phyloP scores from a whole-genome alignment of 1,140 invertebrate species.

The Trachymyrmex septentrionalis region DNA sequence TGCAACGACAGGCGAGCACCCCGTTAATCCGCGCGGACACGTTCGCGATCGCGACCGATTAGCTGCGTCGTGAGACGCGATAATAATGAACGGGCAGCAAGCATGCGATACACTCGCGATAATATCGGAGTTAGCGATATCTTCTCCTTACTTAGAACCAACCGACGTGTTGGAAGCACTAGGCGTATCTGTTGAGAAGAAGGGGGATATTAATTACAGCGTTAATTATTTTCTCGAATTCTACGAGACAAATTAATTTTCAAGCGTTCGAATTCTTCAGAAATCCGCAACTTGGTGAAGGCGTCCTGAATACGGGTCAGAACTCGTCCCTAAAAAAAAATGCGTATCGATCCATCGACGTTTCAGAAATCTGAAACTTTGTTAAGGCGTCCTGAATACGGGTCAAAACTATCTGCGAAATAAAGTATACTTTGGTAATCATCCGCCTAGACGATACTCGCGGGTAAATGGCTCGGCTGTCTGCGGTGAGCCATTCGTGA shows the following conservation, averaged over 20 bases:
- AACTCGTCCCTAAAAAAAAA: too few species aligned
- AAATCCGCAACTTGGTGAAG: background rate
- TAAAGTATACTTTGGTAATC: slow-evolving; percentile 42
- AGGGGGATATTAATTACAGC: too few species aligned
- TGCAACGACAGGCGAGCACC: slow-evolving; percentile 58
- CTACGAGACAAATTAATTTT: background rate
- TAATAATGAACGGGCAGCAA: slow-evolving; percentile 28
- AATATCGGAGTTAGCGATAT: background rate
- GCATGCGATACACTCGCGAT: slow-evolving; percentile 1
- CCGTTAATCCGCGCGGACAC: slow-evolving; percentile 70
- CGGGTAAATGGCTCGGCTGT: slow-evolving; percentile 66
- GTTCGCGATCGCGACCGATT: slow-evolving; percentile 71
- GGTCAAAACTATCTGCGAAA: slow-evolving; percentile 20
- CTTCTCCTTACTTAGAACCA: background rate
- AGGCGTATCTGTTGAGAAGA: background rate
- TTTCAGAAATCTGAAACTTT: background rate
- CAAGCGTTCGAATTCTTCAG: background rate
- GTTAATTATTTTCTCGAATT: background rate
- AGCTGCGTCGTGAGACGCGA: slow-evolving; percentile 59
- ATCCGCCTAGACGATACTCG: slow-evolving; percentile 53
- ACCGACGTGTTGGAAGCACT: background rate
- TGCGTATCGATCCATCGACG: too few species aligned
- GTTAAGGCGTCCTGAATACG: slow-evolving; percentile 5
- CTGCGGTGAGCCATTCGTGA: slow-evolving; percentile 72
- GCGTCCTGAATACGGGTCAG: background rate